phyloP scores from a whole-genome alignment of 1,140 invertebrate genomes.

The Scylla paramamosain region DNA sequence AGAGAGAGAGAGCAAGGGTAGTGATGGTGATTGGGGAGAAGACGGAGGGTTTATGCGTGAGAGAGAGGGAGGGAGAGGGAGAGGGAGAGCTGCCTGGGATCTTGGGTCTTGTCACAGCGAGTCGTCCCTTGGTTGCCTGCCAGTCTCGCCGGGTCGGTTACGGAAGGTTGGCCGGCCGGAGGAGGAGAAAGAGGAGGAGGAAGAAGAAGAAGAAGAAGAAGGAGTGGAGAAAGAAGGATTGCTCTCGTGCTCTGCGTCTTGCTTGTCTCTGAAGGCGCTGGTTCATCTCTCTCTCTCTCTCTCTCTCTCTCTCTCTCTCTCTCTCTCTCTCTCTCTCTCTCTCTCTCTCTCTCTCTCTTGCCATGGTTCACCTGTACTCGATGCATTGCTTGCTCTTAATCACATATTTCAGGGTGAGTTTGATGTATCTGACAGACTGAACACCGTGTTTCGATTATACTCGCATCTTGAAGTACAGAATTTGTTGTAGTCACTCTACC shows the following conservation, averaged over 20 bases:
- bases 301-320: constrained; percentile 30
- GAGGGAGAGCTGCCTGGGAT: not conserved
- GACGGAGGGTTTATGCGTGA: not conserved
- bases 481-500: too few species aligned
- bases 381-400: not conserved
- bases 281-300: constrained; percentile 15
- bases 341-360: constrained; percentile 39
- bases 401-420: too few species aligned
- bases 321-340: constrained; percentile 45
- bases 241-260: not conserved
- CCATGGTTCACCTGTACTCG: not conserved
- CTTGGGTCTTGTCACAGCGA: not conserved
- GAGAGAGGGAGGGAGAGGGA: not conserved
- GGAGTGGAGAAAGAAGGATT: not conserved
- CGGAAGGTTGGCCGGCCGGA: not conserved
- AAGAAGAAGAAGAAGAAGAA: not conserved
- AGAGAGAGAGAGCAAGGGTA: not conserved
- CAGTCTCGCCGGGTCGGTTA: not conserved
- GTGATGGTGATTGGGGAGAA: not conserved
- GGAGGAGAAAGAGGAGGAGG: not conserved
- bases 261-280: not conserved
- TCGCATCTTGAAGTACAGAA: too few species aligned
- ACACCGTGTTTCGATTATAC: too few species aligned
- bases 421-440: too few species aligned
- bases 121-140: not conserved